Conservation (phyloP, 2,888 invertebrate genomes). For the Lasioglossum figueresi region DNA sequence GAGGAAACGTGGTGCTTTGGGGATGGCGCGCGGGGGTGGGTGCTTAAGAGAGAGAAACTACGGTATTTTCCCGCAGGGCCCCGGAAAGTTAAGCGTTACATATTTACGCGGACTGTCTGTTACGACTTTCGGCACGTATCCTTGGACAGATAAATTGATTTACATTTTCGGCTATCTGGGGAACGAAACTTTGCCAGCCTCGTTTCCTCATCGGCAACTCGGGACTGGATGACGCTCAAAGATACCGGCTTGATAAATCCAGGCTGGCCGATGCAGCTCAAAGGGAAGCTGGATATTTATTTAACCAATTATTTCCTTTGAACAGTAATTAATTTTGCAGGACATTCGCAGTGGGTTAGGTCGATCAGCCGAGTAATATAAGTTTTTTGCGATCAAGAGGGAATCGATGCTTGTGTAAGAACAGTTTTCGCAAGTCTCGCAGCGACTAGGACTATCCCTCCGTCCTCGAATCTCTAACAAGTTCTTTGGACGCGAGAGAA, state of each 20-base stretch:
- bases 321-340: neutral
- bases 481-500: slow-evolving; percentile 9
- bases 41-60: neutral
- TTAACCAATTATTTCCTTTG: neutral
- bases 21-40: neutral
- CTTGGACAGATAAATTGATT: slow-evolving; percentile 25
- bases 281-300: neutral
- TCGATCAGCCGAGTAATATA: neutral
- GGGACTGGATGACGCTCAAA: neutral
- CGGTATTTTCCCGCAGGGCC: neutral
- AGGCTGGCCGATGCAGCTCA: neutral
- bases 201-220: neutral
- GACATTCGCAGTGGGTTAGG: neutral
- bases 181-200: neutral
- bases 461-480: slow-evolving; percentile 18
- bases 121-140: slow-evolving; percentile 1
- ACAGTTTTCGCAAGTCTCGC: neutral
- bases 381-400: slow-evolving; percentile 2
- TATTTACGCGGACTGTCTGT: slow-evolving; percentile 3
- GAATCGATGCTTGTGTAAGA: neutral
- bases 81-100: slow-evolving; percentile 22
- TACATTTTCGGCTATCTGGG: neutral
- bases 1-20: neutral
- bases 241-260: neutral
- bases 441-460: neutral